Evolutionary conservation across 2,113 vertebrate genomes (phyloP).

Genomic region (Gopherus evgoodei): DNA sequence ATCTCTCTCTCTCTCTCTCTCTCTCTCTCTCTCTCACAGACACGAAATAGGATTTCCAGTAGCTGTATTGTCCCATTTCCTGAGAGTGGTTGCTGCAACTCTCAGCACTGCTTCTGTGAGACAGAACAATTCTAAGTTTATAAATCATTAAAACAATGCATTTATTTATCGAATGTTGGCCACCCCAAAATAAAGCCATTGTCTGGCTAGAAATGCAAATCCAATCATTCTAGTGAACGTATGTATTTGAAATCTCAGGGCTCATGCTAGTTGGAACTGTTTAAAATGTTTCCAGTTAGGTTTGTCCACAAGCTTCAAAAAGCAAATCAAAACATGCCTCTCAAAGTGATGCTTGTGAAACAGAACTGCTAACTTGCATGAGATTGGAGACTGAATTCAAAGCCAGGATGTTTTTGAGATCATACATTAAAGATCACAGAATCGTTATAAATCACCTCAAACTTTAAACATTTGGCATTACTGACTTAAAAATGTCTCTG

Average conservation of each 20-base stretch:
- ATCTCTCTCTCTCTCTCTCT: background rate
- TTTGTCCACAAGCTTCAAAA: slow-evolving; percentile 54
- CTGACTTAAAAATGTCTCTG: slow-evolving; percentile 40
- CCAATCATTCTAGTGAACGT: slow-evolving; percentile 26
- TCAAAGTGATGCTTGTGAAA: slow-evolving; percentile 53
- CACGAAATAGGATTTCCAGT: background rate
- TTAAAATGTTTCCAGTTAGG: slow-evolving; percentile 53
- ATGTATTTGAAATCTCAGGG: slow-evolving; percentile 25
- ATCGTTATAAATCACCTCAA: slow-evolving; percentile 52
- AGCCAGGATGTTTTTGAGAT: slow-evolving; percentile 46
- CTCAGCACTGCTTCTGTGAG: background rate
- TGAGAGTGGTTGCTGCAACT: slow-evolving; percentile 11
- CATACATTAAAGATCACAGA: slow-evolving; percentile 62
- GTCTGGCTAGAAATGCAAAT: slow-evolving; percentile 15
- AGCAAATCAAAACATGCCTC: slow-evolving; percentile 51
- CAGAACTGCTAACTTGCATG: slow-evolving; percentile 37
- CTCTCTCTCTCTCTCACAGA: background rate
- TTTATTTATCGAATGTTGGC: slow-evolving; percentile 56
- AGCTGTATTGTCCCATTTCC: background rate
- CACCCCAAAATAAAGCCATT: slow-evolving; percentile 48
- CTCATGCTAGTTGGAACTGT: slow-evolving; percentile 49
- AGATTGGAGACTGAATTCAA: slow-evolving; percentile 52
- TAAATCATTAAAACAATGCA: slow-evolving; percentile 58
- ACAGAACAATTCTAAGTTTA: slow-evolving; percentile 37
- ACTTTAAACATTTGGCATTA: slow-evolving; percentile 26